Evolutionary conservation across 2,797 vertebrate genomes (phyloP).

Genomic region (Enoplosus armatus): DNA sequence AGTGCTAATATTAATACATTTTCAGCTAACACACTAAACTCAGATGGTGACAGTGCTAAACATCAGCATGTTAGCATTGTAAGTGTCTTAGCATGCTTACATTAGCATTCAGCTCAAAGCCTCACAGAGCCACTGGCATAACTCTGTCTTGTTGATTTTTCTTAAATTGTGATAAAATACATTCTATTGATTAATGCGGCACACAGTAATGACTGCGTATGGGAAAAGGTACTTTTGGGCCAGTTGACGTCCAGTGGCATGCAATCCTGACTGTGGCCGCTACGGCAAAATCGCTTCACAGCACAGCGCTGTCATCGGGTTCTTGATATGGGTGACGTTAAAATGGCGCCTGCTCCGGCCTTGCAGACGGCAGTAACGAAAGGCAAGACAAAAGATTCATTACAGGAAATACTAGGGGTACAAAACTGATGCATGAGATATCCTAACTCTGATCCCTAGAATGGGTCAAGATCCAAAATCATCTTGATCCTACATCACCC

Average conservation of each 20-base stretch:
- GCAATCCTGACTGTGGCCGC: neutral
- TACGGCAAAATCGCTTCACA: neutral
- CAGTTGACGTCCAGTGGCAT: neutral
- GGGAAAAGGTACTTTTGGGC: neutral
- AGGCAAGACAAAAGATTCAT: no score
- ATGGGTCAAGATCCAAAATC: neutral
- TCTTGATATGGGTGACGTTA: no score
- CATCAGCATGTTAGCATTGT: neutral
- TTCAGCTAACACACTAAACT: neutral
- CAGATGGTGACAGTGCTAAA: neutral
- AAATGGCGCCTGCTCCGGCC: no score
- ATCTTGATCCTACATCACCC: neutral
- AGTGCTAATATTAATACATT: neutral
- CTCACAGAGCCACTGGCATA: neutral
- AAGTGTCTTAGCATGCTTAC: neutral
- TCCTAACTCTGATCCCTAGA: neutral
- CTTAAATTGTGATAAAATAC: conserved; percentile 13
- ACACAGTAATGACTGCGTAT: neutral
- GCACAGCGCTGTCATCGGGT: neutral
- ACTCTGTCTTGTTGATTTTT: neutral
- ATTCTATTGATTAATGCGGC: conserved; percentile 7
- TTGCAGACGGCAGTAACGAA: no score
- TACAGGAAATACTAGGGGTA: no score
- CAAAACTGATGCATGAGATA: neutral
- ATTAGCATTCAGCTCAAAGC: neutral